These are phyloP conservation scores for Scarus forsteni DNA, from an alignment of 2,797 vertebrate genomes.

Conservation along the genomic window DNA sequence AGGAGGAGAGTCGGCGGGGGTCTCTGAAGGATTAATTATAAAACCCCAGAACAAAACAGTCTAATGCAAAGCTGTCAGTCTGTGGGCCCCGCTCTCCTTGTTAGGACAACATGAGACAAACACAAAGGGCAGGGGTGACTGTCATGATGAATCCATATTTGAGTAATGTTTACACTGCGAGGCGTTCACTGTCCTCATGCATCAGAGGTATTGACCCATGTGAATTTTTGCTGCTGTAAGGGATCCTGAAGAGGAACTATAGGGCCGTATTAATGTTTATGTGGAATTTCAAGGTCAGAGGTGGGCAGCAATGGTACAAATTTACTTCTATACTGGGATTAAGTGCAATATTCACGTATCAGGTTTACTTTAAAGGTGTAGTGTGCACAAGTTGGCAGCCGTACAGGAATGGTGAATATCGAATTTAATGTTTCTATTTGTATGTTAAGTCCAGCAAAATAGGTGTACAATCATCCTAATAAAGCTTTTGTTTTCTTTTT, in stretches of 20 bases:
- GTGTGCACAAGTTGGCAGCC: no score
- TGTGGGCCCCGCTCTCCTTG: constrained; percentile 42
- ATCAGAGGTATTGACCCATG: constrained; percentile 4
- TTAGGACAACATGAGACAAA: constrained; percentile 34
- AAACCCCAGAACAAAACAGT: constrained; percentile 53
- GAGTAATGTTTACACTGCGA: constrained; percentile 17
- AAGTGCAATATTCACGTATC: no score
- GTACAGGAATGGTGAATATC: no score
- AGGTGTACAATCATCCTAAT: no score
- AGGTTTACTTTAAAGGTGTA: no score
- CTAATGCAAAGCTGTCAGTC: constrained; percentile 67
- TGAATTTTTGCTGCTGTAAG: constrained; percentile 3
- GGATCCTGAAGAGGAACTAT: constrained; percentile 4
- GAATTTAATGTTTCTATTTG: no score
- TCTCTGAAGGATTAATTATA: constrained; percentile 76
- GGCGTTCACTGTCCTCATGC: constrained; percentile 17
- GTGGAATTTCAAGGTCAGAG: constrained; percentile 25
- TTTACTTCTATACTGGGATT: no score
- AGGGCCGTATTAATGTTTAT: constrained; percentile 1
- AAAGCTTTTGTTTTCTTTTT: no score
- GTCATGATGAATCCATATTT: constrained; percentile 45
- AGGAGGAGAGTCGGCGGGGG: constrained; percentile 32
- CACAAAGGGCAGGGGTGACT: constrained; percentile 20
- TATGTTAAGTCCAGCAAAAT: no score
- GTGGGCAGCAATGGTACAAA: no score